phyloP scores from a whole-genome alignment of 2,888 invertebrate genomes.

The Drosophila kambysellisi region DNA sequence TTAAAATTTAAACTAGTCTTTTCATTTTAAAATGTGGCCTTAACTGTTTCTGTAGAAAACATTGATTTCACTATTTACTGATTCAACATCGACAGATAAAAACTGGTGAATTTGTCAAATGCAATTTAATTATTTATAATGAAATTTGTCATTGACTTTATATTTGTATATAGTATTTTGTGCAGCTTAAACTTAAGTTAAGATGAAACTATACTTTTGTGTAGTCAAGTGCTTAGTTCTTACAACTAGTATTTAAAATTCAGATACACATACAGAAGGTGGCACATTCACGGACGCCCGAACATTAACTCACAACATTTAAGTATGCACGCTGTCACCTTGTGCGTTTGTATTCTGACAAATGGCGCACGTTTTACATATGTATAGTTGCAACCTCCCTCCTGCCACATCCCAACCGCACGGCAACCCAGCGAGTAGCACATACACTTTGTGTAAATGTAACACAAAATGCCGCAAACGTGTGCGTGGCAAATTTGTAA shows the following conservation, averaged over 20 bases:
- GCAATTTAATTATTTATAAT: not conserved
- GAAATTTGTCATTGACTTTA: not conserved
- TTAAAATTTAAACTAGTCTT: not conserved
- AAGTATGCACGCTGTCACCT: conserved; percentile 45
- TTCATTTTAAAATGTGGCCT: not conserved
- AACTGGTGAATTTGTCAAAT: not conserved
- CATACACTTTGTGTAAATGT: conserved; percentile 63
- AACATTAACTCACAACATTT: conserved; percentile 13
- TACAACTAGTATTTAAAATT: conserved; percentile 25
- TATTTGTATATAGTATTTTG: not conserved
- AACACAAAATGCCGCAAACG: conserved; percentile 80
- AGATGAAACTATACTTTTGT: conserved; percentile 12
- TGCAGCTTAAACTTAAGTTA: not conserved
- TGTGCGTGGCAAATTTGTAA: conserved; percentile 82
- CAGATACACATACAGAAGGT: not conserved
- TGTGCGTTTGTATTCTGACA: conserved; percentile 64
- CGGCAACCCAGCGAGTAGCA: not conserved
- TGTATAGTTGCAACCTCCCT: conserved; percentile 42
- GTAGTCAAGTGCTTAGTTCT: conserved; percentile 13
- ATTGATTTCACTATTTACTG: not conserved
- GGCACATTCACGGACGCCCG: not conserved
- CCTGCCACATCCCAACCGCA: not conserved
- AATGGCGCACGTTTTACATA: conserved; percentile 78
- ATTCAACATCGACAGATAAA: not conserved
- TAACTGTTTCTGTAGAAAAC: not conserved